These are phyloP conservation scores for Eutrigla gurnardus DNA, from an alignment of 2,797 vertebrate species.

Conservation along the genomic window DNA sequence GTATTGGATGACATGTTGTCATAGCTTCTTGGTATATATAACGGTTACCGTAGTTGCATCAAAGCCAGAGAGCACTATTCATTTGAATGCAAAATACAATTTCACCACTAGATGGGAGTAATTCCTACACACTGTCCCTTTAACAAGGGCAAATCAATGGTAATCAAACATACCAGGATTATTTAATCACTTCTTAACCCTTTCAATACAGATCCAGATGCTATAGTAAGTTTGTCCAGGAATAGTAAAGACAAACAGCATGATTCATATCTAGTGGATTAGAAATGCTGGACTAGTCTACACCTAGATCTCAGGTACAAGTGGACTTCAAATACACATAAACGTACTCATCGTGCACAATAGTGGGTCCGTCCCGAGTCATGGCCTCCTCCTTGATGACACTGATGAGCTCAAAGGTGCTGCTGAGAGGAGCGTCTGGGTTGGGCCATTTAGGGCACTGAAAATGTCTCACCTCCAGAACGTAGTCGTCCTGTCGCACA, in stretches of 20 bases:
- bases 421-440: slow-evolving; percentile 96
- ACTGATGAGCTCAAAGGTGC: slow-evolving; percentile 97
- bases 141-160: slow-evolving; percentile 6
- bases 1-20: too few relatives aligned
- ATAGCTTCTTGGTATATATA: too few relatives aligned
- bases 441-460: slow-evolving; percentile 99
- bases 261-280: background rate
- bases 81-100: background rate
- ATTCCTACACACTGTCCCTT: too few relatives aligned
- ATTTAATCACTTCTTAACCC: background rate
- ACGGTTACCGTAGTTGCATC: too few relatives aligned
- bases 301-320: background rate
- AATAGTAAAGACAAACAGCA: background rate
- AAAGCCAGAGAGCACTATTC: slow-evolving; percentile 16
- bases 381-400: slow-evolving; percentile 99
- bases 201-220: slow-evolving; percentile 2
- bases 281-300: background rate
- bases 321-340: background rate
- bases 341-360: slow-evolving; percentile 97
- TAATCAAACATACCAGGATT: slow-evolving; percentile 12
- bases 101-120: too few relatives aligned
- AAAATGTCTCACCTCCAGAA: slow-evolving; percentile 98
- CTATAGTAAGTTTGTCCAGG: too few relatives aligned
- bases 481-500: slow-evolving; percentile 93
- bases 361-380: slow-evolving; percentile 97